A percentile compares a stretch with the other conserved stretches of the same genome.
Evolutionary conservation across 2,113 vertebrate genomes (phyloP).

Genomic region (Garra rufa): DNA sequence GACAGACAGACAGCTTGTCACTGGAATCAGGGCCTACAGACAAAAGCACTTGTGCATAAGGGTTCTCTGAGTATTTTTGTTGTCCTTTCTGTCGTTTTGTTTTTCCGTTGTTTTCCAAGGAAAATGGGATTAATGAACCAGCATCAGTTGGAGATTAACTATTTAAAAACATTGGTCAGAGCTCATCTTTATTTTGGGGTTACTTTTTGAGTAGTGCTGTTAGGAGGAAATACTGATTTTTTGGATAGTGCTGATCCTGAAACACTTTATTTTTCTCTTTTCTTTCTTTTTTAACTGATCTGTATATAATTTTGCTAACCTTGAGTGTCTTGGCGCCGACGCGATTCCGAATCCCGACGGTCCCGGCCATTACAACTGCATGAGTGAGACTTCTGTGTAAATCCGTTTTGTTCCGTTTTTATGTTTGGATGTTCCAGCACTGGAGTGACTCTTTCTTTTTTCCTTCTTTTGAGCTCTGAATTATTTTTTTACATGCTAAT

Average conservation of each 20-base stretch:
- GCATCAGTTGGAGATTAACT: constrained; percentile 39
- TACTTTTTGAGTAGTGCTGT: constrained; percentile 49
- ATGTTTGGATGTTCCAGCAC: constrained; percentile 50
- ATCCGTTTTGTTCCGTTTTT: constrained; percentile 53
- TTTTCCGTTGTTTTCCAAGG: constrained; percentile 33
- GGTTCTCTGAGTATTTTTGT: constrained; percentile 46
- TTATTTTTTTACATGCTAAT: constrained; percentile 43
- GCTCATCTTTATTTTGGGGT: constrained; percentile 44
- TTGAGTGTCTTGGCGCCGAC: constrained; percentile 45
- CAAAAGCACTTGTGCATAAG: constrained; percentile 48
- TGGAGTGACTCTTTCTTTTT: constrained; percentile 37
- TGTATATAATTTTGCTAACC: constrained; percentile 61
- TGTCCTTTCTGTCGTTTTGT: constrained; percentile 29
- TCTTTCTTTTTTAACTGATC: constrained; percentile 42
- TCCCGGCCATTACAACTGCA: constrained; percentile 14
- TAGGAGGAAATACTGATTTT: constrained; percentile 49
- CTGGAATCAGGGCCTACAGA: constrained; percentile 59
- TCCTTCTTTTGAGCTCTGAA: constrained; percentile 43
- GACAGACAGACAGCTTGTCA: constrained; percentile 43
- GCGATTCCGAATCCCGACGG: constrained; percentile 8
- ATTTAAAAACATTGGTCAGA: constrained; percentile 32
- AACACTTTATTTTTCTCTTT: constrained; percentile 29
- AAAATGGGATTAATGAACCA: constrained; percentile 26
- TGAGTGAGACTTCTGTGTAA: constrained; percentile 47
- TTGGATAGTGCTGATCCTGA: constrained; percentile 52